phyloP scores from a whole-genome alignment of 2,797 vertebrate species.

The Cuculus canorus region DNA sequence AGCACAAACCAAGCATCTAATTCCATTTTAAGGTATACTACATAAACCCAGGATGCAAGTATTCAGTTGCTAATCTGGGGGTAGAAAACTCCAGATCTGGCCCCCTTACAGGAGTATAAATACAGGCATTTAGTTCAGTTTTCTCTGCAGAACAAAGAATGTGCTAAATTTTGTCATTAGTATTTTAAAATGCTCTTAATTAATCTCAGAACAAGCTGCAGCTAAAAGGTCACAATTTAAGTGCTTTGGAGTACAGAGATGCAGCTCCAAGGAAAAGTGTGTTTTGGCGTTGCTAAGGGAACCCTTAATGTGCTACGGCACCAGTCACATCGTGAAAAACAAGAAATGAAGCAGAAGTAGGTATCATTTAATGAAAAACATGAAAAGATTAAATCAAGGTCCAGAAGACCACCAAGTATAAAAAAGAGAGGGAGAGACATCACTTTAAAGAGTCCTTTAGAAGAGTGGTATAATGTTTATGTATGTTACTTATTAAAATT shows the following conservation, averaged over 20 bases:
- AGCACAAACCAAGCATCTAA: not conserved
- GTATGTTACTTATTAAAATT: not conserved
- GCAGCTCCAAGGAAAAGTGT: conserved; percentile 37
- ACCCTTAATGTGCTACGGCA: conserved; percentile 44
- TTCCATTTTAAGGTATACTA: not conserved
- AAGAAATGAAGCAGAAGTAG: conserved; percentile 2
- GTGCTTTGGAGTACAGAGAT: conserved; percentile 4
- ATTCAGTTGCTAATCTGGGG: not conserved
- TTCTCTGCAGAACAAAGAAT: conserved; percentile 1
- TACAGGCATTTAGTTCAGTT: not conserved
- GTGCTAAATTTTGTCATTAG: not conserved
- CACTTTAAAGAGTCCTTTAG: not conserved
- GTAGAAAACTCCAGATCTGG: not conserved
- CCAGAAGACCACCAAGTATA: not conserved
- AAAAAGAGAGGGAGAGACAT: not conserved
- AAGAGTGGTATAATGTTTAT: not conserved
- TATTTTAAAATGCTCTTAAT: conserved; percentile 50
- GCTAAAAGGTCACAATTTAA: conserved; percentile 55
- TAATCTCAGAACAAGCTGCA: conserved; percentile 43
- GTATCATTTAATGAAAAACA: conserved; percentile 30
- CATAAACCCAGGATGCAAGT: not conserved
- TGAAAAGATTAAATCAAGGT: not conserved
- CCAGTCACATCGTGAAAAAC: conserved; percentile 37
- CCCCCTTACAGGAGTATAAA: not conserved
- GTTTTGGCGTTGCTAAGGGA: conserved; percentile 68